Base-by-base conservation (phyloP, 1,140 invertebrate genomes). In the Colletes gigas region DNA sequence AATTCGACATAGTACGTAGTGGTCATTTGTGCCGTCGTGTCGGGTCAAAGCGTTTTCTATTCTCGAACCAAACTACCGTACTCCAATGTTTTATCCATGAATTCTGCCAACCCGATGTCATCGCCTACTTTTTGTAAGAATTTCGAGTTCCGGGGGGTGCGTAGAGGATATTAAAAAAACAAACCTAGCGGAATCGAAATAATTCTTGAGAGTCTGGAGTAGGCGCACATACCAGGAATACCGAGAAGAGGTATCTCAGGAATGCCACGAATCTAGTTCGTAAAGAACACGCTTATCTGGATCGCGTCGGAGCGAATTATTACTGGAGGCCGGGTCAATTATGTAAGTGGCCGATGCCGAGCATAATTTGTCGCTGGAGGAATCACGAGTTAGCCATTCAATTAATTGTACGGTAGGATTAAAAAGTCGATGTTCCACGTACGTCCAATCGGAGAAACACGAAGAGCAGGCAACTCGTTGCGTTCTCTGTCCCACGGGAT, bases 401-500 rank as follows among this genome's bases (percentile, higher is more conserved):
- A 78, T 71, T 71, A 71, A 78, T 78, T 60, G 50, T 65, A 19
- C 44, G 21, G 41, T 5, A 10, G 30, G 52, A 30, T 57, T 54
- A 21, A 50, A 10, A 44, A 15, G n/a, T 17, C 14, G 59, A 9
- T 1, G 30, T 17, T 9, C 19, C 10, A 4, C 41, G 63, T 14
- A 21, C 8, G 19, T 54, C 39, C 15, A 12, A 55, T 76, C 50
- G 14, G 17, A 7, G 30, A 14, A 5, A 74, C 59, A 41, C 44
- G 66, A 68, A 4, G 66, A 50, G 63, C n/a, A 50, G 54, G 5
- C 19, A 12, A 19, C 0, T 19, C 44, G 17, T 50, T 52, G 30
- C 3, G 50, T n/a, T 21, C 54, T 7, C 57, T 83, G 84, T 89
- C 88, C 85, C 83, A 86, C 78, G 83, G 83, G 68, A 50, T 59